A percentile compares a stretch with the other conserved stretches of the same genome.
These are phyloP conservation scores for Stegostoma tigrinum DNA, from an alignment of 2,113 vertebrate genomes.

Conservation along the genomic window DNA sequence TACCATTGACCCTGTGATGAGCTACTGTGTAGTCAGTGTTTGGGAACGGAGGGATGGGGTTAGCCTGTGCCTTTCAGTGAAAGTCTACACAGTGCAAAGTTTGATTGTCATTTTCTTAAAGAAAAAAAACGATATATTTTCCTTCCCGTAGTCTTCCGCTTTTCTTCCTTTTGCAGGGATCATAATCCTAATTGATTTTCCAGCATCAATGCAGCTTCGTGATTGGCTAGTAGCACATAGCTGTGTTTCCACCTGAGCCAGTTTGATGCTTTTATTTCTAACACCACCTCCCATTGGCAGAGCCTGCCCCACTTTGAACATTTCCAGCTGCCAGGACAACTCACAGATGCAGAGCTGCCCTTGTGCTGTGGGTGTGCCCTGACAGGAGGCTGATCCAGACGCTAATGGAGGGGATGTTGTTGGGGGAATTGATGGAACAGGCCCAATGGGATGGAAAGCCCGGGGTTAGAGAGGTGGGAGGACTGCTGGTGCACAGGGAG, in stretches of 20 bases:
- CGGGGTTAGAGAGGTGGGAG: neutral
- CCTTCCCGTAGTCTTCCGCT: neutral
- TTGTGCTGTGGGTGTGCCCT: neutral
- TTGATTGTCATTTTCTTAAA: neutral
- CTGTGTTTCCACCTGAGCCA: neutral
- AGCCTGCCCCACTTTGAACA: neutral
- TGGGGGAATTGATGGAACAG: neutral
- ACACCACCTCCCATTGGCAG: neutral
- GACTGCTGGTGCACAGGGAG: neutral
- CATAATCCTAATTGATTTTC: too few species aligned
- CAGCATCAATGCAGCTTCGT: neutral
- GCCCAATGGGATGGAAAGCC: neutral
- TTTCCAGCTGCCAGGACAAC: neutral
- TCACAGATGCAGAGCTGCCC: too few species aligned
- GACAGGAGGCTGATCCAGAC: too few species aligned
- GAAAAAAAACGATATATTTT: neutral
- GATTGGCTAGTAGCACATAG: neutral
- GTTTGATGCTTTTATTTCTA: neutral
- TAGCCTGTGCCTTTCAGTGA: neutral
- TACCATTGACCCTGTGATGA: neutral
- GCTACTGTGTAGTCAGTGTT: neutral
- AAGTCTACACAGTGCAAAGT: neutral
- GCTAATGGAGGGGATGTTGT: too few species aligned
- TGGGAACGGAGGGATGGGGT: neutral
- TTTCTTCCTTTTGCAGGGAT: neutral